Percentiles rank a stretch among this genome's conserved stretches.
phyloP scores from a whole-genome alignment of 1,140 invertebrate species.

The Atta cephalotes region DNA sequence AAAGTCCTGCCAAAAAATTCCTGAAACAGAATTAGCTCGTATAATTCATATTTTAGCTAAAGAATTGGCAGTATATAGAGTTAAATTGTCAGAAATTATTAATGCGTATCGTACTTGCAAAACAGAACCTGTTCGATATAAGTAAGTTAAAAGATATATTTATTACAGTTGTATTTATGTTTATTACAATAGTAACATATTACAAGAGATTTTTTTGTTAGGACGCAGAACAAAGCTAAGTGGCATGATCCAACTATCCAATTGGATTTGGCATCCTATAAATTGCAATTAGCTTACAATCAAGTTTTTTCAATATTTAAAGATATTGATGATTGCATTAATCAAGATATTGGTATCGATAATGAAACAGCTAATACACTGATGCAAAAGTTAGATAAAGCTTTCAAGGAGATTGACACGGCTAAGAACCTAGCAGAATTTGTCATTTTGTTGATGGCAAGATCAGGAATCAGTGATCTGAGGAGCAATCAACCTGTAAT shows the following conservation, averaged over 20 bases:
- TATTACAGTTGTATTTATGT: constrained; percentile 18
- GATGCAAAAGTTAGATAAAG: constrained; percentile 76
- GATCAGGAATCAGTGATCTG: constrained; percentile 53
- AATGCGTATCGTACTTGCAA: constrained; percentile 75
- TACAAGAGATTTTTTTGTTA: constrained; percentile 30
- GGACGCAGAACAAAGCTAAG: constrained; percentile 68
- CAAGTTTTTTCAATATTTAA: constrained; percentile 77
- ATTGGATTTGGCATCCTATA: constrained; percentile 81
- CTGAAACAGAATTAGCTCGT: constrained; percentile 70
- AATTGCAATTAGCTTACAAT: constrained; percentile 79
- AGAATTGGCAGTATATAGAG: constrained; percentile 65
- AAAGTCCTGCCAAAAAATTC: constrained; percentile 56
- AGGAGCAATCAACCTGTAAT: constrained; percentile 11
- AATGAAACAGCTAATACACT: constrained; percentile 65
- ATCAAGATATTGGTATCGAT: constrained; percentile 50
- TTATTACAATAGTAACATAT: neutral
- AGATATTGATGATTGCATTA: constrained; percentile 74
- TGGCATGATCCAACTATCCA: constrained; percentile 83
- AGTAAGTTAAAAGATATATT: constrained; percentile 70
- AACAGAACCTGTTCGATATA: constrained; percentile 67
- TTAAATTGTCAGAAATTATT: constrained; percentile 73
- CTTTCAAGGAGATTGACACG: constrained; percentile 79
- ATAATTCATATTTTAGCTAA: constrained; percentile 71
- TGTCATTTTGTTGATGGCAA: constrained; percentile 78
- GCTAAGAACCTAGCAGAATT: constrained; percentile 82